Conservation (phyloP, 92 coral and sea anemone species). For the Siderastrea radians region DNA sequence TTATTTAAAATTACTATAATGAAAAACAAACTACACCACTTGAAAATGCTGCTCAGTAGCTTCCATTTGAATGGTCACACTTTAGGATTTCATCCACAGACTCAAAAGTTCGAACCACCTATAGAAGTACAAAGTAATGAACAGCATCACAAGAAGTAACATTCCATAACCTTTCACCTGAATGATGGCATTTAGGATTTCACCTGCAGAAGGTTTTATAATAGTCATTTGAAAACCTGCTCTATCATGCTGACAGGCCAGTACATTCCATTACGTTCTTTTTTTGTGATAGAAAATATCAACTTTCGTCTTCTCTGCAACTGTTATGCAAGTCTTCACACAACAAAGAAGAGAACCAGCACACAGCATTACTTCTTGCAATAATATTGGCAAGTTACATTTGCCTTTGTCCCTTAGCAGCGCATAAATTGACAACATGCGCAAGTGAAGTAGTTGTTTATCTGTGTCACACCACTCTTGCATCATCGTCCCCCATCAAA, state of each 20-base stretch:
- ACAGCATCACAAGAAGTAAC: too few relatives aligned
- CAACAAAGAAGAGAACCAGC: neutral
- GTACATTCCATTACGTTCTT: neutral
- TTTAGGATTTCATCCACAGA: too few relatives aligned
- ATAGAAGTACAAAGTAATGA: too few relatives aligned
- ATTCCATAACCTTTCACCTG: too few relatives aligned
- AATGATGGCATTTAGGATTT: neutral
- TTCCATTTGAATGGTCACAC: too few relatives aligned
- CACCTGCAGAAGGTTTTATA: neutral
- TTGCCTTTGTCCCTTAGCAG: neutral
- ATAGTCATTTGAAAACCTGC: neutral
- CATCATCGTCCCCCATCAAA: neutral
- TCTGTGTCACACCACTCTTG: neutral
- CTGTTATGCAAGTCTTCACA: neutral
- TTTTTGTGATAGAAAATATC: conserved; percentile 14
- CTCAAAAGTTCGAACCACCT: too few relatives aligned
- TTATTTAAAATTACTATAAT: too few relatives aligned
- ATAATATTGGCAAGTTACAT: neutral
- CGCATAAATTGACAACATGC: neutral
- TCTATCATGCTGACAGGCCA: neutral
- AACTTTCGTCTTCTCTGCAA: neutral
- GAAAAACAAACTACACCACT: neutral
- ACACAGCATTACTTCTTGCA: neutral
- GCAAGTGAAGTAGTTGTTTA: neutral
- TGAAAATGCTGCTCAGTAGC: neutral